Evolutionary conservation across 2,113 vertebrate species (phyloP), one percentile per base, ranked within the genome.

Genomic region (Paedocypris sp.): DNA sequence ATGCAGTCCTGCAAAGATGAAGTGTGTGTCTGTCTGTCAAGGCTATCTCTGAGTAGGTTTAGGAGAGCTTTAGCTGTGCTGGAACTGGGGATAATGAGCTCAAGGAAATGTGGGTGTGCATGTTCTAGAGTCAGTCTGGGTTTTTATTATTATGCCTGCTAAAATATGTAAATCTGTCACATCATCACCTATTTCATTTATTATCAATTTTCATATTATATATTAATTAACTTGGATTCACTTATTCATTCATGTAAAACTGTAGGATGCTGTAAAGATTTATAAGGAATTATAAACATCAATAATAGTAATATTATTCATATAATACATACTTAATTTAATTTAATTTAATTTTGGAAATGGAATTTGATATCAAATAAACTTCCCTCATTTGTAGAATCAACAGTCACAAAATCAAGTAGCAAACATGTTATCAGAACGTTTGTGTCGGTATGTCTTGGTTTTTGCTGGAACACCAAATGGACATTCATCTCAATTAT

Each of bases 41-140:
- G 53, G 53, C 43, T 15, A 57, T 57, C 25, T 42, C 15, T 39
- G 11, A 42, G 10, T 12, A 19, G 26, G 22, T 56, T 56, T 56
- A 39, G 16, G 35, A 56, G 36, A 41, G 36, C 22, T n/a, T n/a
- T 56, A 18, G 9, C 36, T 19, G 23, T 29, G 36, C 52, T 28
- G 23, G 5, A 18, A 11, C 36, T 28, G 52, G 15, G 28, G 36
- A 41, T 39, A 56, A 56, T 56, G 22, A 56, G 15, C 36, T 41
- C 29, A 11, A 20, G 15, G 5, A 18, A 28, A 36, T 56, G 36
- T 28, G 41, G 35, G 15, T 56, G 52, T 41, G 8, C 0, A 11
- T 56, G 38, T 29, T 28, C 16, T 16, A 51, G 28, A 20, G n/a
- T n/a, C 48, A 51, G 48, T 51, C 48, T 20, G 16, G 33, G 31